Evolutionary conservation across 2,888 invertebrate species (phyloP), one percentile per base, ranked within the genome.

Genomic region (Glomeris marginata): DNA sequence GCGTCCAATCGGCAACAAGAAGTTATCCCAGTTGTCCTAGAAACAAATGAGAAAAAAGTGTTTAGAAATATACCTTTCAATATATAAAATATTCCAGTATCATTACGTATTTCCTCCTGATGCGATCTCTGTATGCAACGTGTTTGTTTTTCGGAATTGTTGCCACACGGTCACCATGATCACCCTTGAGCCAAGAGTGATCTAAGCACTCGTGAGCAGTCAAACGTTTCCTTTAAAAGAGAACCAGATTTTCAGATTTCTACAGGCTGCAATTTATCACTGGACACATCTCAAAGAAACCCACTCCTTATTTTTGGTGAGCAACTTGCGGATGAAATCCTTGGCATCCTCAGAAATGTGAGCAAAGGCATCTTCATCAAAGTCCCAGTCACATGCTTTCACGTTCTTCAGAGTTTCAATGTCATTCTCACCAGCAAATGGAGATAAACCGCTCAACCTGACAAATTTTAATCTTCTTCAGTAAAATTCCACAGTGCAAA

Each of bases 391-490:
- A 68, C 97, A 95, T 10, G 87, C 86, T 68, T 92, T 92, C 13
- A 99, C 97, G 67, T 98, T 97, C 72, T 92, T 92, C 57, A 98
- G 70, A 0, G 98, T 98, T 61, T 97, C 95, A 49, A 95, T 84
- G 69, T 99, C 97, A 65, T 91, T 94, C 69, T 95, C 94, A 41
- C 98, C 98, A 54, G 95, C 94, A 69, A 99, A 99, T 59, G 98
- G 98, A 49, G 98, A 98, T 45, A 99, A 73, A 45, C 98, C 98
- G 62, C 94, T 94, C 56, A 99, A 72, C 45, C 90, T 91, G 52
- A 49, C 3, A 35, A 4, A 4, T n/a, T 13, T 28, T 45, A 45
- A 45, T 8, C 10, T 13, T 16, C 10, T 41, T 41, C 10, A 41
- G 10, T 11, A 11, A 15, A 40, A n/a, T 11, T 41, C 10, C 8